Percentiles rank a stretch among this genome's conserved stretches.
These are phyloP conservation scores for Poecilia picta DNA, from an alignment of 2,797 vertebrate species.

Conservation along the genomic window DNA sequence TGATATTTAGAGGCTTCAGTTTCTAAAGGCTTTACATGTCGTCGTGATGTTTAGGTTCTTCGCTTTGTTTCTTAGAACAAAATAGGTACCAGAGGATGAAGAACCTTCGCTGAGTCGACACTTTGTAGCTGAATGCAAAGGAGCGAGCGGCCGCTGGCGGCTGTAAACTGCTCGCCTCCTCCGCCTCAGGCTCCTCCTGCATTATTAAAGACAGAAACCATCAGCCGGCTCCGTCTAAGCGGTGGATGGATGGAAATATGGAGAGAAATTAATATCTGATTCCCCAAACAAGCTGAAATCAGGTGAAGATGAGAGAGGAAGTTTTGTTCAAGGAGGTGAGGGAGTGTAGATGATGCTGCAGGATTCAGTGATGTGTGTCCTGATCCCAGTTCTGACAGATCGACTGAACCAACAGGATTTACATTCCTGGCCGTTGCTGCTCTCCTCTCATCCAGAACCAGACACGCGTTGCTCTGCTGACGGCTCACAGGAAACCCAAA, in stretches of 20 bases:
- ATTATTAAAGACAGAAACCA: slow-evolving; percentile 56
- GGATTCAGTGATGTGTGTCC: slow-evolving; percentile 12
- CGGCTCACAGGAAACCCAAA: background rate
- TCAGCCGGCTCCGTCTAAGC: slow-evolving; percentile 27
- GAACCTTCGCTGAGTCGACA: background rate
- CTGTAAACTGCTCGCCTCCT: too few species aligned
- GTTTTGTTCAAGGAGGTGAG: background rate
- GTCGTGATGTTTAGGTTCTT: too few species aligned
- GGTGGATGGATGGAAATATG: background rate
- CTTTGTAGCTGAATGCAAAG: background rate
- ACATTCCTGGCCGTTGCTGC: background rate
- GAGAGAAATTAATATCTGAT: background rate
- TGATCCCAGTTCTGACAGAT: slow-evolving; percentile 13
- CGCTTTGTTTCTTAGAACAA: too few species aligned
- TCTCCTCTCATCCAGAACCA: background rate
- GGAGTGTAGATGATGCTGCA: slow-evolving; percentile 44
- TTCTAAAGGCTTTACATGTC: background rate
- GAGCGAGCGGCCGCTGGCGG: background rate
- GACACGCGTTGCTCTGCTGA: background rate
- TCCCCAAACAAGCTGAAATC: background rate
- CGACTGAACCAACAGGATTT: slow-evolving; percentile 16
- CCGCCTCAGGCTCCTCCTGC: slow-evolving; percentile 39
- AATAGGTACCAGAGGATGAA: background rate
- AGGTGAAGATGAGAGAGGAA: background rate
- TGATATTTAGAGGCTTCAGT: background rate